Evolutionary conservation across 1,140 invertebrate genomes (phyloP).

Genomic region (Spodoptera frugiperda): DNA sequence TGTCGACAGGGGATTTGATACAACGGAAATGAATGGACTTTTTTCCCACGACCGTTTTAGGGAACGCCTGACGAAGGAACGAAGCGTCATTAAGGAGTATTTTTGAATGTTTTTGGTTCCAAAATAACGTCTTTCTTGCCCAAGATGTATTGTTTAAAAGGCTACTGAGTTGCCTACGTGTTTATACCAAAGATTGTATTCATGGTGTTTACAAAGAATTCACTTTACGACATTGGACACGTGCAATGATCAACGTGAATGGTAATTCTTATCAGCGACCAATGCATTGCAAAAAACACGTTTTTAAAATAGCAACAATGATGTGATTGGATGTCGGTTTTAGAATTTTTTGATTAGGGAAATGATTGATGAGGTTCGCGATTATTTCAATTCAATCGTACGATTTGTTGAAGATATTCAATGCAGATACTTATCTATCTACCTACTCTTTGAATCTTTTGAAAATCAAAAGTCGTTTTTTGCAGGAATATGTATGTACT

Average conservation of each 20-base stretch:
- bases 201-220: constrained; percentile 21
- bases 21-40: too few relatives aligned
- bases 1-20: too few relatives aligned
- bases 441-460: too few relatives aligned
- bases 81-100: too few relatives aligned
- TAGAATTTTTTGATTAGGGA: neutral
- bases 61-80: too few relatives aligned
- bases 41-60: too few relatives aligned
- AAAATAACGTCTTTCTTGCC: too few relatives aligned
- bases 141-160: neutral
- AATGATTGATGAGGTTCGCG: constrained; percentile 10
- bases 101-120: too few relatives aligned
- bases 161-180: neutral
- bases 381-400: too few relatives aligned
- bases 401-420: neutral
- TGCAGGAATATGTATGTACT: too few relatives aligned
- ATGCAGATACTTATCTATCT: too few relatives aligned
- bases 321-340: neutral
- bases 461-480: too few relatives aligned
- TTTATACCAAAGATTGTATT: neutral
- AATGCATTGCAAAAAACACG: constrained; percentile 14
- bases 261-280: constrained; percentile 38
- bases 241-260: constrained; percentile 42
- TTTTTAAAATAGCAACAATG: constrained; percentile 29
- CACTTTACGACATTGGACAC: constrained; percentile 17